Evolutionary conservation across 2,113 vertebrate species (phyloP).

Genomic region (Ammodramus savannarum): DNA sequence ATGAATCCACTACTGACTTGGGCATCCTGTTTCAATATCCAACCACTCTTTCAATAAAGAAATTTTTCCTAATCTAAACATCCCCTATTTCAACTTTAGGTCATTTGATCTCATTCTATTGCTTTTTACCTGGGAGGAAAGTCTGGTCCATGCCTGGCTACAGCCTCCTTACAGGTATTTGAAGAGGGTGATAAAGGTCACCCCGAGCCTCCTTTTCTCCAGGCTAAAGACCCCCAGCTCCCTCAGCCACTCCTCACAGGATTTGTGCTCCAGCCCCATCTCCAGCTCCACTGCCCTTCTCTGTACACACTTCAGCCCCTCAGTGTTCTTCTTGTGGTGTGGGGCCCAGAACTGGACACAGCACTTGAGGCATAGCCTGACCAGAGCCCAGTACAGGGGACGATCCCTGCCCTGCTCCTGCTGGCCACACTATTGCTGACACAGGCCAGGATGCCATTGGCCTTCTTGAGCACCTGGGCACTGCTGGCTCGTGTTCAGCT

Average conservation of each 20-base stretch:
- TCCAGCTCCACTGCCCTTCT: fast-evolving
- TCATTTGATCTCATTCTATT: neutral
- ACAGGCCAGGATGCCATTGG: neutral
- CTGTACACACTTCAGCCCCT: fast-evolving
- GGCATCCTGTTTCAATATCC: neutral
- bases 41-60: neutral
- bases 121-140: neutral
- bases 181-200: neutral
- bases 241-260: neutral
- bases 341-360: neutral
- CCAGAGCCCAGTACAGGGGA: fast-evolving
- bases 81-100: neutral
- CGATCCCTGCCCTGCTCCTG: neutral
- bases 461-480: neutral
- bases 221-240: fast-evolving
- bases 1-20: neutral
- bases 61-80: neutral
- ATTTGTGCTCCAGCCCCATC: neutral
- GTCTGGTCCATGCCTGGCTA: neutral
- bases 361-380: fast-evolving
- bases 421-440: neutral
- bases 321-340: fast-evolving
- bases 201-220: neutral
- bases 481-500: fast-evolving
- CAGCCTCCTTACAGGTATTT: neutral